Evolutionary conservation across 2,113 vertebrate species (phyloP).

Genomic region (Zapus hudsonius): DNA sequence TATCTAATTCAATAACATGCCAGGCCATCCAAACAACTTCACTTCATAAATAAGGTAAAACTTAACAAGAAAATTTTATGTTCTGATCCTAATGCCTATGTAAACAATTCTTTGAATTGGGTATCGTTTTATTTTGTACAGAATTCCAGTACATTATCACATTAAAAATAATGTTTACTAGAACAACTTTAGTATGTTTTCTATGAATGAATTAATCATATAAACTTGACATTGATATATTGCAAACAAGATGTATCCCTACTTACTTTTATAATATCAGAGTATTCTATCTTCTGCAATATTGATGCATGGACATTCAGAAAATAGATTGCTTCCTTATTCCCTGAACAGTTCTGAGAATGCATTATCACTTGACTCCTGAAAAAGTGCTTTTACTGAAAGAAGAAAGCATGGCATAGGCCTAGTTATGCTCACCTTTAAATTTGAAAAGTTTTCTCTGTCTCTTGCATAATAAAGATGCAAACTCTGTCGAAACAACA

Average conservation of each 20-base stretch:
- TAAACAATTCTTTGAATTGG: not conserved
- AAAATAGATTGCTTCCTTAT: not conserved
- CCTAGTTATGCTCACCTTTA: not conserved
- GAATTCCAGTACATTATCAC: not conserved
- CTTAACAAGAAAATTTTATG: not conserved
- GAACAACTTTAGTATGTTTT: constrained; percentile 1
- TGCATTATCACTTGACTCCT: not conserved
- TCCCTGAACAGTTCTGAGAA: not conserved
- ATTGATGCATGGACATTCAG: not conserved
- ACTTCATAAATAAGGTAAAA: not conserved
- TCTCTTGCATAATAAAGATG: not conserved
- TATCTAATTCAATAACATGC: not conserved
- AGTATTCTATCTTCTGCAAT: not conserved
- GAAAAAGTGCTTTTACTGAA: not conserved
- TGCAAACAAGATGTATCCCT: not conserved
- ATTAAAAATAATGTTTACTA: constrained; percentile 4
- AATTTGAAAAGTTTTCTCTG: not conserved
- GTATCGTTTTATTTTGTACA: not conserved
- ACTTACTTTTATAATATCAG: not conserved
- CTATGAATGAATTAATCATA: not conserved
- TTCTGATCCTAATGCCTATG: not conserved
- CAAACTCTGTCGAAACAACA: constrained; percentile 8
- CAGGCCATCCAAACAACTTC: not conserved
- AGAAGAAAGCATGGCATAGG: not conserved
- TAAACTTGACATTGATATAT: not conserved